Evolutionary conservation across 2,113 vertebrate species (phyloP).

Genomic region (Pao palembangensis): DNA sequence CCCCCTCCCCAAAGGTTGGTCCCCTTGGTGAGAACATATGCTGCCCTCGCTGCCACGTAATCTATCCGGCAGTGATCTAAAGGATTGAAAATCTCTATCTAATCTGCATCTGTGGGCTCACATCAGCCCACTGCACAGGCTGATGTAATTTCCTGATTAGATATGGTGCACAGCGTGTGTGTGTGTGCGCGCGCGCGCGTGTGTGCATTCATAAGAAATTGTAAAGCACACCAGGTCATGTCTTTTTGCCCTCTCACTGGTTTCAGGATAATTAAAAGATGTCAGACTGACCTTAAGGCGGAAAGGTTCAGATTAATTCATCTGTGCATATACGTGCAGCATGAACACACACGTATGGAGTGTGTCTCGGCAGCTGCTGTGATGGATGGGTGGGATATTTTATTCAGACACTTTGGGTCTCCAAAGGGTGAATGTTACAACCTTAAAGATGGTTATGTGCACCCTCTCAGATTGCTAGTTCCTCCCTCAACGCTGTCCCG

Average conservation of each 20-base stretch:
- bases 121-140: slow-evolving; percentile 30
- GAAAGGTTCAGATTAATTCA: slow-evolving; percentile 7
- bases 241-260: slow-evolving; percentile 16
- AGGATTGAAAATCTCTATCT: slow-evolving; percentile 56
- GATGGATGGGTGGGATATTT: too few species aligned
- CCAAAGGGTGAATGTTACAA: too few species aligned
- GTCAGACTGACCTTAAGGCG: slow-evolving; percentile 16
- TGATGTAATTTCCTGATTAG: slow-evolving; percentile 51
- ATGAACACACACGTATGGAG: not conserved
- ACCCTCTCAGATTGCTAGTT: too few species aligned
- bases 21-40: slow-evolving; percentile 49
- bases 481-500: too few species aligned
- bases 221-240: slow-evolving; percentile 32
- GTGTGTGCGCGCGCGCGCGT: slow-evolving; percentile 9
- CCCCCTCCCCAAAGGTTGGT: slow-evolving; percentile 30
- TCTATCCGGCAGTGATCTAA: slow-evolving; percentile 49
- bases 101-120: slow-evolving; percentile 55
- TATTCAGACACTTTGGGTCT: too few species aligned
- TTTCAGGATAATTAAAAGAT: slow-evolving; percentile 60
- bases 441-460: too few species aligned
- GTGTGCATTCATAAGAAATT: slow-evolving; percentile 14
- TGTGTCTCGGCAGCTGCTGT: too few species aligned
- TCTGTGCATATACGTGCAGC: not conserved
- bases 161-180: slow-evolving; percentile 3
- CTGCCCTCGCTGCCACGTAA: slow-evolving; percentile 29